These are phyloP conservation scores for Athrips mouffetella DNA, from an alignment of 2,888 invertebrate genomes.

Conservation along the genomic window DNA sequence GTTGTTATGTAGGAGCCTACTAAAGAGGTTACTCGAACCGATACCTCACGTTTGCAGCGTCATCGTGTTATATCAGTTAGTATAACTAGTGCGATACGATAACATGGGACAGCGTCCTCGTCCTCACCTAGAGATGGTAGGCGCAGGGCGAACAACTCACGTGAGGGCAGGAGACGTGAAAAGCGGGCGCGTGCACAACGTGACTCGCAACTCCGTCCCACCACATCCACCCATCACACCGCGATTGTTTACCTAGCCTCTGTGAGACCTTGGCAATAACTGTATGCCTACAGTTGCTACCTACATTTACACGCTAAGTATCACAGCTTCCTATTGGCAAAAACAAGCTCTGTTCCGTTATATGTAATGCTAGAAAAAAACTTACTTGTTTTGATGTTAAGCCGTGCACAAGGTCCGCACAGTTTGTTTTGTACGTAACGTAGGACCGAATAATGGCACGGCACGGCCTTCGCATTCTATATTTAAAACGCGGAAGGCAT, in stretches of 20 bases:
- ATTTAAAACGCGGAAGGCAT: constrained; percentile 74
- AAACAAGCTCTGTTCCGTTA: constrained; percentile 5
- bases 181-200: constrained; percentile 48
- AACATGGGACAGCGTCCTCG: constrained; percentile 24
- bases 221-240: constrained; percentile 23
- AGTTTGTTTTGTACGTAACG: constrained; percentile 31
- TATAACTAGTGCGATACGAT: constrained; percentile 32
- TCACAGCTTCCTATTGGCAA: too few species aligned
- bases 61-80: constrained; percentile 37
- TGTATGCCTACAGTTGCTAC: constrained; percentile 33
- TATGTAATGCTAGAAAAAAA: constrained; percentile 6
- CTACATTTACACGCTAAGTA: constrained; percentile 20
- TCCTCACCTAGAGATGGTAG: constrained; percentile 13
- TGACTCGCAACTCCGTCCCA: constrained; percentile 28
- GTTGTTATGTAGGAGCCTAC: background rate
- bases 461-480: constrained; percentile 70
- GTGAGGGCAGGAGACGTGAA: constrained; percentile 42
- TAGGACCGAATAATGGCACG: constrained; percentile 54
- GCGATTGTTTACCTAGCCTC: constrained; percentile 39
- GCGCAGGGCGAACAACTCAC: constrained; percentile 35
- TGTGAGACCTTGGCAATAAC: constrained; percentile 39
- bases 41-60: background rate
- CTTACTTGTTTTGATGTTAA: constrained; percentile 29
- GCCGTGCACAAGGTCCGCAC: constrained; percentile 21
- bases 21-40: background rate